Percentiles rank a stretch among this genome's conserved stretches.
These are phyloP conservation scores for Zele albiditarsus DNA, from an alignment of 2,888 invertebrate genomes.

Conservation along the genomic window DNA sequence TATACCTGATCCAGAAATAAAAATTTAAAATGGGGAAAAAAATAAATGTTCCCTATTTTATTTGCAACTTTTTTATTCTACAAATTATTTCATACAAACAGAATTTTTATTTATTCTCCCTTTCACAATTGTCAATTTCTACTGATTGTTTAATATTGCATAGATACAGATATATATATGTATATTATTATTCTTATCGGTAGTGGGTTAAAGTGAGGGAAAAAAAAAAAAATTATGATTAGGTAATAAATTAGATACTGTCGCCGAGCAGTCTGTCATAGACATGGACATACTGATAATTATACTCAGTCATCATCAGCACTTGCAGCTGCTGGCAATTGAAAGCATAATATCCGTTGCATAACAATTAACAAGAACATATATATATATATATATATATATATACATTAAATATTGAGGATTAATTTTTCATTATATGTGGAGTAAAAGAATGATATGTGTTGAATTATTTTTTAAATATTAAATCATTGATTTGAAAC, in stretches of 20 bases:
- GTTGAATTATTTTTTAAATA: not conserved
- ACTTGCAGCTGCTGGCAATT: constrained; percentile 19
- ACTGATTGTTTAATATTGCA: not conserved
- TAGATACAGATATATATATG: not conserved
- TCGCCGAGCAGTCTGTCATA: constrained; percentile 33
- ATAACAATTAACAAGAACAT: constrained; percentile 18
- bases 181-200: not conserved
- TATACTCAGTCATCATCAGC: not conserved
- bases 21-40: not conserved
- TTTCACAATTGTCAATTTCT: not conserved
- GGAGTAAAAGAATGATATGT: not conserved
- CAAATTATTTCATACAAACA: not conserved
- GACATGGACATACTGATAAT: constrained; percentile 11
- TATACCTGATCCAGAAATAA: not conserved
- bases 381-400: not conserved
- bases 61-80: not conserved
- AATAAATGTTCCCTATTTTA: not conserved
- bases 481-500: not conserved
- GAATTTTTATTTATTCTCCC: not conserved
- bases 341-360: constrained; percentile 13
- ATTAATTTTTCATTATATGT: not conserved
- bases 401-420: not conserved
- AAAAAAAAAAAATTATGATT: constrained; percentile 1
- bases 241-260: constrained; percentile 19
- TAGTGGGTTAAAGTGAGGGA: not conserved